Evolutionary conservation across 1,140 invertebrate genomes (phyloP), one percentile per base, ranked within the genome.

Genomic region (Polypedilum pembai): DNA sequence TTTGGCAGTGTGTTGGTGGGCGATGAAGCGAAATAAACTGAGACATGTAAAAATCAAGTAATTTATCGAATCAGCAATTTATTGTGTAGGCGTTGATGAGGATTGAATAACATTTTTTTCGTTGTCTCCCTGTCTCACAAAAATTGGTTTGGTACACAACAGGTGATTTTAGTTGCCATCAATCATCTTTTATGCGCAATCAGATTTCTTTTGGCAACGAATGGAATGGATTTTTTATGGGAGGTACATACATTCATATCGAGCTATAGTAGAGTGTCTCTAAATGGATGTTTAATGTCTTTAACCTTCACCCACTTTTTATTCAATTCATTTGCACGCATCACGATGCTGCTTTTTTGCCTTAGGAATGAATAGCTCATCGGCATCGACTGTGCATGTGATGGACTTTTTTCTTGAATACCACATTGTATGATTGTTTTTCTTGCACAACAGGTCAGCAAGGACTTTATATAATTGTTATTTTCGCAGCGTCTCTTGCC

Each of bases 201-300:
- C 45, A 56, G 24, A 33, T 33, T 33, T 33, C 24, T 33, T 33
- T n/a, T n/a, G 45, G 45, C 45, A 12, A 15, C n/a, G 45, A 56
- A 12, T 45, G 41, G 8, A 12, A 4, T 45, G 8, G 1, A 12
- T 45, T 4, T 56, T 56, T 56, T 56, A 56, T 56, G n/a, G 45
- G 45, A 56, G 45, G 8, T 56, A 12, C 45, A 56, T 56, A 12
- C 45, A n/a, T 45, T 56, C 45, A 15, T 56, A 56, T 12, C 12
- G 12, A 56, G n/a, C n/a, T 56, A n/a, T 56, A 56, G 45, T 56
- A 56, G 12, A 56, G 7, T 56, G 45, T n/a, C 45, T 56, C n/a
- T n/a, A 56, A 56, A 56, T 56, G 45, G 45, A 56, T 56, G 45
- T 56, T 56, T 56, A 56, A 56, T 56, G 45, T 56, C 45, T 56